A percentile compares a stretch with the other conserved stretches of the same genome.
These are phyloP conservation scores for Eupithecia centaureata DNA, from an alignment of 2,888 invertebrate genomes.

Conservation along the genomic window DNA sequence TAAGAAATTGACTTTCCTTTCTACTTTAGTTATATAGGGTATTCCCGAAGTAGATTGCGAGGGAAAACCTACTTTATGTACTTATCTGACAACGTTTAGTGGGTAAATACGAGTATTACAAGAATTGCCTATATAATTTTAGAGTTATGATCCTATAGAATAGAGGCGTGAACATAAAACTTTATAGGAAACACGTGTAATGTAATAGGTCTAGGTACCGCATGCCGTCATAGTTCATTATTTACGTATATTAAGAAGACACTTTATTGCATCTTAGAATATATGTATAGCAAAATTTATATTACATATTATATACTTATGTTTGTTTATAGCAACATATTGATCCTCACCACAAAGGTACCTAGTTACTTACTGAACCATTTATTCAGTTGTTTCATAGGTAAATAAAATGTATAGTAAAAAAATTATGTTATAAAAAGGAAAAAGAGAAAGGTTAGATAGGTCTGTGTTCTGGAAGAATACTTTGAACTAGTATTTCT, in stretches of 20 bases:
- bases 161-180: constrained; percentile 74
- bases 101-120: constrained; percentile 57
- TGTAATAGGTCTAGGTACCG: constrained; percentile 49
- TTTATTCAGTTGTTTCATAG: too few species aligned
- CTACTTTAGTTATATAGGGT: background rate
- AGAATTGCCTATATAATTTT: constrained; percentile 74
- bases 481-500: too few species aligned
- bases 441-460: too few species aligned
- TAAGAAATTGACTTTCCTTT: background rate
- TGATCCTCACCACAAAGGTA: background rate
- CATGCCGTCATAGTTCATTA: constrained; percentile 56
- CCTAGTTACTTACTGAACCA: background rate
- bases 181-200: constrained; percentile 80
- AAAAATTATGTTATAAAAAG: too few species aligned
- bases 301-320: too few species aligned
- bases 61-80: background rate
- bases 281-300: too few species aligned
- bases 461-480: too few species aligned
- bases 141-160: constrained; percentile 73
- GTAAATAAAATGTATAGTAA: too few species aligned
- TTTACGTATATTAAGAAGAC: constrained; percentile 40
- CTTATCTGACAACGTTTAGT: constrained; percentile 35
- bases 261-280: constrained; percentile 8
- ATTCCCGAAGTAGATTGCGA: background rate
- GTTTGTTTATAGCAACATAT: constrained; percentile 3